These are phyloP conservation scores for Micromesistius poutassou DNA, from an alignment of 2,797 vertebrate species.

Conservation along the genomic window DNA sequence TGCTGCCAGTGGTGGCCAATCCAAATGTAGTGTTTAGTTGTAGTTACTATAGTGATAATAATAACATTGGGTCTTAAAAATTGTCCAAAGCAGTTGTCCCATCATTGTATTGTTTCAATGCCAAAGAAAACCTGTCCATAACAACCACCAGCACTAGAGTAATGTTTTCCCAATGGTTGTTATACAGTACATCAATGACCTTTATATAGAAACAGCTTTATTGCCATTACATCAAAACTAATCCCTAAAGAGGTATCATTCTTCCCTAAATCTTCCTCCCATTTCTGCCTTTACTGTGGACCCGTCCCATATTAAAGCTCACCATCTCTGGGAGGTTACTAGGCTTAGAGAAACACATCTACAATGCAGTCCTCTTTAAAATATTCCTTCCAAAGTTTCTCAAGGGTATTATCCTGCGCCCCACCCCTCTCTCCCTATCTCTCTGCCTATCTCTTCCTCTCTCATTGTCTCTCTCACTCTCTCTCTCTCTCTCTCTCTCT, in stretches of 20 bases:
- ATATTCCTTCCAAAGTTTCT: conserved; percentile 29
- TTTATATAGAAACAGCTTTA: neutral
- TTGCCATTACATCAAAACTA: conserved; percentile 9
- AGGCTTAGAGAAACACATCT: conserved; percentile 20
- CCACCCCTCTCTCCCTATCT: neutral
- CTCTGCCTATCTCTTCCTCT: neutral
- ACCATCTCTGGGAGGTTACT: conserved; percentile 30
- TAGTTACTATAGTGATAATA: conserved; percentile 1
- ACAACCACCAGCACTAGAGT: neutral
- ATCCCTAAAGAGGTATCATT: conserved; percentile 21
- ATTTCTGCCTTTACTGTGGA: conserved; percentile 16
- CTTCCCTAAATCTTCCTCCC: conserved; percentile 19
- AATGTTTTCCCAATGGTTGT: neutral
- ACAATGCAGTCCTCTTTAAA: conserved; percentile 33
- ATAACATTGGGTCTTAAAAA: neutral
- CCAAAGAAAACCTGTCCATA: neutral
- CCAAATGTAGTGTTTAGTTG: neutral
- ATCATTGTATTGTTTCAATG: neutral
- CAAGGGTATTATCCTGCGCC: conserved; percentile 1
- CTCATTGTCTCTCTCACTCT: conserved; percentile 6
- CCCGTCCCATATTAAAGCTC: conserved; percentile 14
- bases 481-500: neutral
- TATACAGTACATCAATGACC: neutral
- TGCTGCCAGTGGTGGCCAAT: neutral
- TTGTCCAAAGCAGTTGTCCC: neutral